Evolutionary conservation across 1,140 invertebrate genomes (phyloP).

Genomic region (Drosophila mayri): DNA sequence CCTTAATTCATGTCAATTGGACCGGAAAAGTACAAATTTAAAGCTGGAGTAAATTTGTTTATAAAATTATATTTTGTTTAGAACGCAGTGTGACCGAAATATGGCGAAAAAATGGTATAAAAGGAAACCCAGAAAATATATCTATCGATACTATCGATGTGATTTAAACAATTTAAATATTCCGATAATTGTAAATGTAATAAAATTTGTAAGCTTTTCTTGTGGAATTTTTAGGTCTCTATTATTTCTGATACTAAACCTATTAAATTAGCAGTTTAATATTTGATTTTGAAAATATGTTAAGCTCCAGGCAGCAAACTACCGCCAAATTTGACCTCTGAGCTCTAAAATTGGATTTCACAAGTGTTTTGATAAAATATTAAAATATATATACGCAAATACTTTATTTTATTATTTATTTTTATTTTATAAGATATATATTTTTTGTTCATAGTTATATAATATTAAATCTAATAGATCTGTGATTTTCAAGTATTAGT

Average conservation of each 20-base stretch:
- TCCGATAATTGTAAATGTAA: no score
- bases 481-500: no score
- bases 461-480: no score
- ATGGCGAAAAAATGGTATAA: background rate
- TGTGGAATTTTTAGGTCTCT: no score
- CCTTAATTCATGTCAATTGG: constrained; percentile 1
- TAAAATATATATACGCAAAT: background rate
- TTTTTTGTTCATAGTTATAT: no score
- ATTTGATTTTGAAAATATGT: background rate
- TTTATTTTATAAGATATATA: no score
- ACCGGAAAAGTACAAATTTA: background rate
- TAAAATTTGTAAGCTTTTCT: no score
- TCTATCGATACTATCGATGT: no score
- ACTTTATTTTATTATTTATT: no score
- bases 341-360: background rate
- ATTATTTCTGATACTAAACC: background rate
- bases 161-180: no score
- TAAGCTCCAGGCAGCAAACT: background rate
- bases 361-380: background rate
- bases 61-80: background rate
- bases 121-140: no score
- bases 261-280: no score
- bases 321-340: background rate
- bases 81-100: background rate
- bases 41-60: background rate